Evolutionary conservation across 2,113 vertebrate species (phyloP).

Genomic region (Channa maculata): DNA sequence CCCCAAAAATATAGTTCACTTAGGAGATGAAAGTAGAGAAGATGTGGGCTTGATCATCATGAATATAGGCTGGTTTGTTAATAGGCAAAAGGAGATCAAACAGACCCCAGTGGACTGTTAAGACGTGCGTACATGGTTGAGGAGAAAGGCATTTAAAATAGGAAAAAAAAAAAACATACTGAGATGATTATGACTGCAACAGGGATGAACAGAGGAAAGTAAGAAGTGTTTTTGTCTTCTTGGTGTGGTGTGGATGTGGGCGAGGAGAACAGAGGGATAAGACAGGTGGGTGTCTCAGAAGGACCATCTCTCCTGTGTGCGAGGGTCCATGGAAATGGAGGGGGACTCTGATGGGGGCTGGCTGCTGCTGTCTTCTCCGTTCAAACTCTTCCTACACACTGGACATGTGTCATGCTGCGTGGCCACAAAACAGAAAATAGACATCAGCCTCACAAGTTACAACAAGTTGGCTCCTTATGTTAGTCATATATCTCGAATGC

Average conservation of each 20-base stretch:
- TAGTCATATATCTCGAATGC: no score
- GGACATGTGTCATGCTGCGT: constrained; percentile 97
- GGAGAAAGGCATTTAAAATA: constrained; percentile 66
- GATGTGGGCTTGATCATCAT: constrained; percentile 36
- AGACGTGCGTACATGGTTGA: constrained; percentile 54
- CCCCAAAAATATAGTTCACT: constrained; percentile 15
- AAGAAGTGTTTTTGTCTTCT: constrained; percentile 50
- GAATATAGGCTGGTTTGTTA: constrained; percentile 47
- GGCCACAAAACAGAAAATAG: constrained; percentile 31
- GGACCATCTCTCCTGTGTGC: constrained; percentile 93
- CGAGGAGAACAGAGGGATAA: constrained; percentile 34
- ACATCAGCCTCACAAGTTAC: not conserved
- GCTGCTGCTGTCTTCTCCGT: constrained; percentile 90
- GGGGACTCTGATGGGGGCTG: constrained; percentile 82
- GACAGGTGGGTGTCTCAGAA: constrained; percentile 85
- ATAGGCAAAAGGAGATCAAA: constrained; percentile 22
- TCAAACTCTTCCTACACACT: constrained; percentile 96
- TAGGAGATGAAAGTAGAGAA: constrained; percentile 21
- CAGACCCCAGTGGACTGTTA: constrained; percentile 45
- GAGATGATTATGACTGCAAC: constrained; percentile 64
- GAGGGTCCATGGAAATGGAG: constrained; percentile 86
- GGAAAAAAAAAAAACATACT: constrained; percentile 44
- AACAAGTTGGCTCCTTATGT: not conserved
- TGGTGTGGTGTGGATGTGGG: constrained; percentile 46
- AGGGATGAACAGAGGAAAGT: constrained; percentile 47